phyloP scores from a whole-genome alignment of 2,888 invertebrate species.

The Ceraclea dissimilis region DNA sequence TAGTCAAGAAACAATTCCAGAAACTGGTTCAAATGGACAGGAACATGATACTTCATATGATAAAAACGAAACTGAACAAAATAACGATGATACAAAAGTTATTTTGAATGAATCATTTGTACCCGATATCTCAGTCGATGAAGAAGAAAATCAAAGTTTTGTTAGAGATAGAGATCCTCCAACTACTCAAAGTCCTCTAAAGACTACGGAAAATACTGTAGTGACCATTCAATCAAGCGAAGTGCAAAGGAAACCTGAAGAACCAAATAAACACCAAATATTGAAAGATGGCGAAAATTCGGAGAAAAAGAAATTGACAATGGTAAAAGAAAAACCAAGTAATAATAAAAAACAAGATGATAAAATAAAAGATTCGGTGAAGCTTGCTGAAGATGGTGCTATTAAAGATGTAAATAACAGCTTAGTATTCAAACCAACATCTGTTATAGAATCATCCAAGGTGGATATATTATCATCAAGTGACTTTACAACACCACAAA shows the following conservation, averaged over 20 bases:
- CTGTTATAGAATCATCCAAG: slow-evolving; percentile 38
- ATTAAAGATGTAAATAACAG: slow-evolving; percentile 18
- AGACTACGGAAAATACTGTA: slow-evolving; percentile 28
- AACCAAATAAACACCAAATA: slow-evolving; percentile 23
- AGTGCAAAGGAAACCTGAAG: slow-evolving; percentile 22
- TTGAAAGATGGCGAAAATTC: slow-evolving; percentile 21
- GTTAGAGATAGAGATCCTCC: slow-evolving; percentile 23
- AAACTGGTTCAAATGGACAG: slow-evolving; percentile 28
- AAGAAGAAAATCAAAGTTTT: slow-evolving; percentile 20
- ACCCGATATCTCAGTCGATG: slow-evolving; percentile 15
- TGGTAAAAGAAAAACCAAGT: slow-evolving; percentile 23
- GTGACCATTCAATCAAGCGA: slow-evolving; percentile 20
- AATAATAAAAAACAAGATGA: slow-evolving; percentile 16
- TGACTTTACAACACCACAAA: neutral
- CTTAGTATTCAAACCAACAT: slow-evolving; percentile 29
- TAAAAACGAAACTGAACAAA: slow-evolving; percentile 27
- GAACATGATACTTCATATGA: slow-evolving; percentile 33
- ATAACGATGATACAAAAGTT: slow-evolving; percentile 16
- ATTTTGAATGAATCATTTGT: slow-evolving; percentile 23
- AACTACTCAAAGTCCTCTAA: slow-evolving; percentile 21
- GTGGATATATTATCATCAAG: slow-evolving; percentile 28
- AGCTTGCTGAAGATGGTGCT: slow-evolving; percentile 17
- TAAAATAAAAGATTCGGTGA: slow-evolving; percentile 15
- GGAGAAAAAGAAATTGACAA: slow-evolving; percentile 23
- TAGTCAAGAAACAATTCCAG: slow-evolving; percentile 4